Base-by-base conservation (phyloP, 2,113 vertebrate genomes). In the Melospiza georgiana region DNA sequence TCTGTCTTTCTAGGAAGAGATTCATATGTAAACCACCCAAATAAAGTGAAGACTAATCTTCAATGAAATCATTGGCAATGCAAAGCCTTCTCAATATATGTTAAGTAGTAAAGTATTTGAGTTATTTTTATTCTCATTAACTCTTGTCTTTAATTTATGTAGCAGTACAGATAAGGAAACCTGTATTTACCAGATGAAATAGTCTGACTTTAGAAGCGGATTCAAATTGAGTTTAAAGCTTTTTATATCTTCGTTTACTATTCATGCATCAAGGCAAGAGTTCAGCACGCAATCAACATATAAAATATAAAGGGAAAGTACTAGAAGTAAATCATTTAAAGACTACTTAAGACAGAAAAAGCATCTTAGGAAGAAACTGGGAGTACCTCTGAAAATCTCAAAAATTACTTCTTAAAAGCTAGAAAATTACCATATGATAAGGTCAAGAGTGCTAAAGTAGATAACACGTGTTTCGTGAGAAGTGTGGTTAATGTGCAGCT, bases 401-500 rank as follows among this genome's bases (percentile, higher is more conserved):
- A 94, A 94, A 96, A 96, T 88, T 81, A 95, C 92, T 86, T 94
- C 94, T 95, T 93, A 95, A 95, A 95, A 69, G 59, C 83, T 61
- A 77, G 72, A 91, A 68, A 96, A 95, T 95, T 97, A 96, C 76
- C 82, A 59, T 81, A 94, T 39, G 87, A 95, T 96, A 97, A 97
- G 94, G 96, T 95, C 93, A 96, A 95, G 95, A 96, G 95, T 83
- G 51, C 48, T 95, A 90, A 95, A 97, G 92, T 95, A 95, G 94
- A 78, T 92, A 94, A 81, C 94, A 92, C 71, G 82, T 93, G 78
- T 89, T 94, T 82, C 75, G 85, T 86, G 61, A 95, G 75, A 96
- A 94, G 87, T 1, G 2, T 58, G 24, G 87, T 88, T 95, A 87
- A 90, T 74, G 67, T 62, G 82, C 96, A 97, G 95, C 89, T 96